Conservation (phyloP, 2,113 vertebrate genomes). For the Sinocyclocheilus anophthalmus region DNA sequence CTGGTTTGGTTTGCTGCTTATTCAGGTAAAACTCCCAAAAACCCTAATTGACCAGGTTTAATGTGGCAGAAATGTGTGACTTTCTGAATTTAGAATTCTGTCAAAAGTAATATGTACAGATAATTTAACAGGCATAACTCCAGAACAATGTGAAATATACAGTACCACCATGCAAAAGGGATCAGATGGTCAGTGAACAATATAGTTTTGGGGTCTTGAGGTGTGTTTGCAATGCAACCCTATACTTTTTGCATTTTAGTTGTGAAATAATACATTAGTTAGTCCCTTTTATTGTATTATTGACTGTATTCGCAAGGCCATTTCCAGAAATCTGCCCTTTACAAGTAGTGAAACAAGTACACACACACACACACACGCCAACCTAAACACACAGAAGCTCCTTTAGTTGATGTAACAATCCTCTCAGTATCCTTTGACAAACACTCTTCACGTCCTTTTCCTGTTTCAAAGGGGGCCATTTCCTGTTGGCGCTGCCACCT, state of each 20-base stretch:
- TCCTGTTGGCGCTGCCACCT: conserved; percentile 53
- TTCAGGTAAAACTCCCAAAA: not conserved
- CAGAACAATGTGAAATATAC: not conserved
- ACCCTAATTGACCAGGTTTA: not conserved
- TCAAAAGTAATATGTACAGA: not conserved
- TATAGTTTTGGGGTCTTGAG: not conserved
- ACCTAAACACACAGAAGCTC: conserved; percentile 30
- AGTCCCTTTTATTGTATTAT: no score
- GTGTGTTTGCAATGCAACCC: not conserved
- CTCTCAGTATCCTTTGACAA: conserved; percentile 51
- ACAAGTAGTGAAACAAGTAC: not conserved
- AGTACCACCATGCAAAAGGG: not conserved
- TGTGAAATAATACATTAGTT: not conserved
- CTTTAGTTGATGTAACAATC: conserved; percentile 42
- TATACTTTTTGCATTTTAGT: not conserved
- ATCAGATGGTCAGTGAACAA: not conserved
- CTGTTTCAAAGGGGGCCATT: conserved; percentile 47
- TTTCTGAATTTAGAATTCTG: not conserved
- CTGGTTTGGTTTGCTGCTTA: not conserved
- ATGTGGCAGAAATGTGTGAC: not conserved
- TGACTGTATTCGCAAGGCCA: no score
- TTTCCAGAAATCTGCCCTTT: no score
- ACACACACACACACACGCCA: not conserved
- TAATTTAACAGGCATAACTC: not conserved
- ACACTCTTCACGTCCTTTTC: conserved; percentile 57